A percentile compares a stretch with the other conserved stretches of the same genome.
phyloP scores from a whole-genome alignment of 1,140 invertebrate genomes.

The Pseudachorutes palmiensis region DNA sequence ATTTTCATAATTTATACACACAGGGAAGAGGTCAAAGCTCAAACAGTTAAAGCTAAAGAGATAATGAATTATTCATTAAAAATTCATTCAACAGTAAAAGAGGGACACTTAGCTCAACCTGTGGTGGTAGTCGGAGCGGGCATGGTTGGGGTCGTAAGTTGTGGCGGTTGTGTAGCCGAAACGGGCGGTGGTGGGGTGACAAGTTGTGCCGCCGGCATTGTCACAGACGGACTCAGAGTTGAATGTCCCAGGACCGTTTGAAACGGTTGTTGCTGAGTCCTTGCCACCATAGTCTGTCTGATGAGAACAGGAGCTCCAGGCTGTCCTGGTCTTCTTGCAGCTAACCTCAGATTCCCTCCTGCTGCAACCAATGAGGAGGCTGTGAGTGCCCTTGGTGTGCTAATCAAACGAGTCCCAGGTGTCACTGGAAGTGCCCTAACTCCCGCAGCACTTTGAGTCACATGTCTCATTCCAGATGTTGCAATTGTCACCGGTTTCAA shows the following conservation, averaged over 20 bases:
- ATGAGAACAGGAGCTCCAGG: not conserved
- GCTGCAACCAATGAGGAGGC: constrained; percentile 2
- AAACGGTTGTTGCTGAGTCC: not conserved
- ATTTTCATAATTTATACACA: no score
- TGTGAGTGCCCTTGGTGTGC: not conserved
- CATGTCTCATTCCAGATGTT: constrained; percentile 17
- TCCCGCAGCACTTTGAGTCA: not conserved
- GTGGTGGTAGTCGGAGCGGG: no score
- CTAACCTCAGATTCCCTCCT: constrained; percentile 8
- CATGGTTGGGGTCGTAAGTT: no score
- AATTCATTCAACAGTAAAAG: no score
- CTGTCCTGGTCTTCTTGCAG: not conserved
- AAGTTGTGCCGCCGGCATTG: no score
- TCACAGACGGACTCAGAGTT: no score
- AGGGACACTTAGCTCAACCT: no score
- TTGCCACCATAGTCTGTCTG: not conserved
- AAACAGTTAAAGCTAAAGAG: no score
- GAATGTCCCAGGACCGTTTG: not conserved
- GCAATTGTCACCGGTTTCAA: constrained; percentile 25
- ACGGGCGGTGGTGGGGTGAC: no score
- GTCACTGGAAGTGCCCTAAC: not conserved
- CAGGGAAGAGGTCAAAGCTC: no score
- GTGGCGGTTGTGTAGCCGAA: no score
- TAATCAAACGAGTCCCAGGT: not conserved
- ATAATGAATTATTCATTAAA: no score